Evolutionary conservation across 2,888 invertebrate genomes (phyloP).

Genomic region (Reticulitermes lucifugus): DNA sequence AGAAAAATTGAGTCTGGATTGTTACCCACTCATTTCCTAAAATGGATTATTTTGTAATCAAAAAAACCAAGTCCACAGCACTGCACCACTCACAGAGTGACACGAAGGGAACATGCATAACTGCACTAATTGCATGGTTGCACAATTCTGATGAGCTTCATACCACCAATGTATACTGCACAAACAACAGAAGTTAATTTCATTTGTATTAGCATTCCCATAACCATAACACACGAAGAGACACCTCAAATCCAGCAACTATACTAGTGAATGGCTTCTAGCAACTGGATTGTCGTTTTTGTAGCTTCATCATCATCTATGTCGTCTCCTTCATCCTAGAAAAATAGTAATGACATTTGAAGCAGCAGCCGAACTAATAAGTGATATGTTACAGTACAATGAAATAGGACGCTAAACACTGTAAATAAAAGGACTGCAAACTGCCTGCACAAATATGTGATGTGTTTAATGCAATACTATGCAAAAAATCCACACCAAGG

Average conservation of each 20-base stretch:
- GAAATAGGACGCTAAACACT: no score
- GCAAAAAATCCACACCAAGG: no score
- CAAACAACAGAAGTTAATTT: neutral
- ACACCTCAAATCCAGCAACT: neutral
- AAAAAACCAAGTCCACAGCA: neutral
- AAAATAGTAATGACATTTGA: constrained; percentile 40
- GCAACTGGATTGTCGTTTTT: constrained; percentile 52
- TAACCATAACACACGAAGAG: neutral
- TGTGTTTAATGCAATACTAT: no score
- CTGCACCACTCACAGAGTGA: constrained; percentile 40
- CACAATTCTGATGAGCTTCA: neutral
- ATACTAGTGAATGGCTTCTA: constrained; percentile 51
- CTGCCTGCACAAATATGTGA: no score
- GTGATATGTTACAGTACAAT: no score
- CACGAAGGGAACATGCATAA: neutral
- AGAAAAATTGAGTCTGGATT: constrained; percentile 10
- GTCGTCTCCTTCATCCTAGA: constrained; percentile 62
- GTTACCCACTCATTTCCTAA: neutral
- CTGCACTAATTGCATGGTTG: neutral
- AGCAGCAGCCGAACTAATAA: no score
- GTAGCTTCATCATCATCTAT: constrained; percentile 62
- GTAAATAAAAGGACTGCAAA: no score
- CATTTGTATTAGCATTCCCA: neutral
- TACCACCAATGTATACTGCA: neutral
- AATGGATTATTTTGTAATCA: constrained; percentile 24